These are phyloP conservation scores for Mus spicilegus DNA, from an alignment of 2,113 vertebrate species.

Conservation along the genomic window DNA sequence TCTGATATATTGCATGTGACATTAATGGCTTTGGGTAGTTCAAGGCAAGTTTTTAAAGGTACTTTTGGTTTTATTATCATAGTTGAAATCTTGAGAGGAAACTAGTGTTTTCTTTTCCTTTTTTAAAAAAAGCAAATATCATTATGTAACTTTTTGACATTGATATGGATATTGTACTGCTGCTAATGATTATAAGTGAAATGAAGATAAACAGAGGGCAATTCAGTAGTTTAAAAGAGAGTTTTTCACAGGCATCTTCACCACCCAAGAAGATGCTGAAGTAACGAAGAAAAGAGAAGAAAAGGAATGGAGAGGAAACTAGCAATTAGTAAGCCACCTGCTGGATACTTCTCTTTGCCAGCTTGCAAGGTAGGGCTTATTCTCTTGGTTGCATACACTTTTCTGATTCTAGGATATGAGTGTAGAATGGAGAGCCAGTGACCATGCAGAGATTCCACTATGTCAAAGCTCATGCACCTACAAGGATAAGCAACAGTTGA, in stretches of 20 bases:
- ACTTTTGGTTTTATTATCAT: conserved; percentile 51
- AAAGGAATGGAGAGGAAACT: neutral
- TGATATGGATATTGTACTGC: neutral
- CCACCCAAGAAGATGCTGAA: neutral
- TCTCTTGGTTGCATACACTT: neutral
- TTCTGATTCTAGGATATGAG: neutral
- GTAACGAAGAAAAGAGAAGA: neutral
- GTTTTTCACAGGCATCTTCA: neutral
- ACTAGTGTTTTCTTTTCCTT: neutral
- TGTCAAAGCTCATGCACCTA: neutral
- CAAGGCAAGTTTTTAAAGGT: conserved; percentile 62
- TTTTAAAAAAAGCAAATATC: neutral
- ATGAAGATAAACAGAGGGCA: neutral
- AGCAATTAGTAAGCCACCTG: neutral
- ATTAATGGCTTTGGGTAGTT: conserved; percentile 60
- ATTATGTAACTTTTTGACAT: neutral
- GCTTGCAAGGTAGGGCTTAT: neutral
- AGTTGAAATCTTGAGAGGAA: conserved; percentile 52
- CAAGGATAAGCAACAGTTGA: neutral
- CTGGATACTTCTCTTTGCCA: neutral
- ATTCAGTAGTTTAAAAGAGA: neutral
- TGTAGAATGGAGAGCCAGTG: neutral
- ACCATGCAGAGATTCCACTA: neutral
- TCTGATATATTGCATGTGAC: conserved; percentile 58
- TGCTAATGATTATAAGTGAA: conserved; percentile 33